A percentile compares a stretch with the other conserved stretches of the same genome.
Evolutionary conservation across 2,113 vertebrate species (phyloP).

Genomic region (Neogobius melanostomus): DNA sequence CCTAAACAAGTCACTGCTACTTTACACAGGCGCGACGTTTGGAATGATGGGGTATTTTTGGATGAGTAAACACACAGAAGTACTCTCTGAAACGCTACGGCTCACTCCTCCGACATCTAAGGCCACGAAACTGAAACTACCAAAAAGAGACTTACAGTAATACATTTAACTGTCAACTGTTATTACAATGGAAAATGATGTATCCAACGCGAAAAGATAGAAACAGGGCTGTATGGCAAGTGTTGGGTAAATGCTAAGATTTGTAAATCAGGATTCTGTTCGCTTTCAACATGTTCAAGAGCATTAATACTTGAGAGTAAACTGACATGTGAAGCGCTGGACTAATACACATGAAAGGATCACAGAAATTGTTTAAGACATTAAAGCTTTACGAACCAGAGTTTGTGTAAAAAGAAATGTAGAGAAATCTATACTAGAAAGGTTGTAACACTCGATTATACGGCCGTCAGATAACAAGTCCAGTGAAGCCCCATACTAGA

Average conservation of each 20-base stretch:
- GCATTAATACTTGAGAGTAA: no score
- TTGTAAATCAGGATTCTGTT: no score
- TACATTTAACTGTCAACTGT: no score
- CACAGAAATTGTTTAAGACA: neutral
- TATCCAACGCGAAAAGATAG: no score
- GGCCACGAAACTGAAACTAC: neutral
- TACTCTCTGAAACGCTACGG: neutral
- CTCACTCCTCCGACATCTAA: neutral
- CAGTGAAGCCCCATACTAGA: constrained; percentile 5
- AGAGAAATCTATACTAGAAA: constrained; percentile 3
- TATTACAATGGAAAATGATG: no score
- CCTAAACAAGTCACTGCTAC: neutral
- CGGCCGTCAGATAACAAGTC: constrained; percentile 5
- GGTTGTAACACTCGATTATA: constrained; percentile 4
- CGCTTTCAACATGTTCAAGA: no score
- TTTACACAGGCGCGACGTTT: neutral
- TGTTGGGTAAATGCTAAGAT: no score
- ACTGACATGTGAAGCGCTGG: no score
- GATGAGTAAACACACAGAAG: constrained; percentile 5
- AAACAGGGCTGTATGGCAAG: no score
- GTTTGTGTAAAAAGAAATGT: neutral
- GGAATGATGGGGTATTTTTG: neutral
- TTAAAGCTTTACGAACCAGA: neutral
- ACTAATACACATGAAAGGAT: no score
- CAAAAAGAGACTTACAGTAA: neutral